Conservation (phyloP, 2,797 vertebrate genomes). For the Sciaenops ocellatus region DNA sequence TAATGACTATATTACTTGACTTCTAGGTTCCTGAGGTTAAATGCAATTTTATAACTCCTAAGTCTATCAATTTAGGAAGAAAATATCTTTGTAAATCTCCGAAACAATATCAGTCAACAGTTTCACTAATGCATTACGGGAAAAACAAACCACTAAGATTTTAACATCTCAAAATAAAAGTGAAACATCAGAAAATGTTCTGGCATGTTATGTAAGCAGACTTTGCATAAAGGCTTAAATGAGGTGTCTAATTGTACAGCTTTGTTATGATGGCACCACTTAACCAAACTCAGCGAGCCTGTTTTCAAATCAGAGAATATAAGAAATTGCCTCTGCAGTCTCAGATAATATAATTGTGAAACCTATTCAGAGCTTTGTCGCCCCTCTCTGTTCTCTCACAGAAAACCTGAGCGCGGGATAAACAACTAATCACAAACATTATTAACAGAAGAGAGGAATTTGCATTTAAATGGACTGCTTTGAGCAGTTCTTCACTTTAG, state of each 20-base stretch:
- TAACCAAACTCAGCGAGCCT: neutral
- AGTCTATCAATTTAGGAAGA: neutral
- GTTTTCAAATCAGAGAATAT: neutral
- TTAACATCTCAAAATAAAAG: neutral
- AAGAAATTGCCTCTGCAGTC: neutral
- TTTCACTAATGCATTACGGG: neutral
- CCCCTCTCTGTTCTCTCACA: neutral
- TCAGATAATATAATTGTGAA: neutral
- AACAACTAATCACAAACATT: constrained; percentile 10
- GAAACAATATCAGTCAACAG: neutral
- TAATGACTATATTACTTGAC: neutral
- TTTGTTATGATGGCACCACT: constrained; percentile 1
- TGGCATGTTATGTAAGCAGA: neutral
- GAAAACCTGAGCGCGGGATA: neutral
- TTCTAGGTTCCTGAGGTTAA: neutral
- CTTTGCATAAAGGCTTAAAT: neutral
- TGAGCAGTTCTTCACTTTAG: neutral
- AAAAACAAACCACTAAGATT: neutral
- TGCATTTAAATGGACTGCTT: constrained; percentile 39
- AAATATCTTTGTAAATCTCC: neutral
- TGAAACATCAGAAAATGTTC: neutral
- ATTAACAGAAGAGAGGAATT: constrained; percentile 2
- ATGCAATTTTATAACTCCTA: neutral
- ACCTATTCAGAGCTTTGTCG: neutral
- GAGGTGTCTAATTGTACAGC: neutral